Base-by-base conservation (phyloP, 2,797 vertebrate species). In the Gymnopithys bicolor region DNA sequence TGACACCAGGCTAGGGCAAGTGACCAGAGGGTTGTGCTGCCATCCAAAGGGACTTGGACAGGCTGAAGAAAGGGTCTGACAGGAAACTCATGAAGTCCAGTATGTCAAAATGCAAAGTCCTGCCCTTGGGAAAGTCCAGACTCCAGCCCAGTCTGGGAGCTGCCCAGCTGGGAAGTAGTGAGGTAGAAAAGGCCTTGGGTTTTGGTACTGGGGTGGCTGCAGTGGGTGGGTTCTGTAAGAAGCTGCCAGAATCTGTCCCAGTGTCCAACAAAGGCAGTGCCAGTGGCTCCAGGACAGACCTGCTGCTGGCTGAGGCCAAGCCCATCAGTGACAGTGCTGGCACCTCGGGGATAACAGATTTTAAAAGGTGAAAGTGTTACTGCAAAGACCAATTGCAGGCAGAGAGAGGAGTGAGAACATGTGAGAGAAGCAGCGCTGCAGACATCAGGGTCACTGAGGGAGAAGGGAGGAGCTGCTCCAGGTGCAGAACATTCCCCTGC, bases 11-110 rank as follows among this genome's bases (percentile, higher is more conserved):
- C 6, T 80, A 11, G 30, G 13, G 55, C 7, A 35, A 62, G 16
- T 6, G 12, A 24, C 10, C 32, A 43, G 18, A 51, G 2, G 1
- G 0, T 13, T 2, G 1, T 2, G 11, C 18, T 60, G 55, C 30
- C 30, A 46, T 24, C 14, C 55, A 77, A 43, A 84, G 11, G 39
- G 17, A 63, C 32, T 13, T 28, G 2, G 0, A 45, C 13, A 78
- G 9, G 33, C 32, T 66, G 33, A 5, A 83, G 8, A 56, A 60
- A 23, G 10, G 12, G n/a, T 17, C 27, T 84, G 48, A 66, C 35
- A 76, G 24, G 7, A 58, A n/a, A 5, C 39, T 77, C 28, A 22
- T 9, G 5, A 35, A 49, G 7, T 33, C n/a, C 45, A 71, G 25
- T 5, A 30, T 12, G 22, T 15, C 11, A 16, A 55, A 68, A 16